Base-by-base conservation (phyloP, 2,113 vertebrate species). In the Psettodes erumei region DNA sequence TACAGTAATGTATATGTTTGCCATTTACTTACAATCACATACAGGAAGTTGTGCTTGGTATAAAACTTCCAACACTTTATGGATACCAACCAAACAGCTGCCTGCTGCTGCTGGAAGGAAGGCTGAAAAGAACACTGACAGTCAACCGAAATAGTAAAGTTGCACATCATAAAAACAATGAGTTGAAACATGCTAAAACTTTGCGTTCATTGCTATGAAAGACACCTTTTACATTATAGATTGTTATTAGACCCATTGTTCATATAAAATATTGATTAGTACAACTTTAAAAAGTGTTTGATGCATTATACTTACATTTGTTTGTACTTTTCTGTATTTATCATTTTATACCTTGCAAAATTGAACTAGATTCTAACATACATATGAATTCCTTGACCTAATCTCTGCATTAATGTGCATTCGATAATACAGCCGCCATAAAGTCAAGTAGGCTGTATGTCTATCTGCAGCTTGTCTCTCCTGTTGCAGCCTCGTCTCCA, bases 391-490 rank as follows among this genome's bases (percentile, higher is more conserved):
- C n/a, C 1, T 2, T 12, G 45, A 62, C 35, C 15, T 19, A 33
- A 28, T 16, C 32, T 5, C 21, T 30, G 19, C 25, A n/a, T 51
- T 28, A 5, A 32, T 2, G n/a, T 37, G 23, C 61, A 48, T 21
- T 45, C 19, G 58, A 2, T 48, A 58, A 42, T 50, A 45, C 30
- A 27, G 2, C 42, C 21, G 32, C 1, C n/a, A n/a, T 5, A 47
- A 16, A 47, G 43, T 18, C 10, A 28, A 37, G 10, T n/a, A 58
- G 4, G 38, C 12, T 30, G 6, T 30, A 12, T 16, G 50, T 45
- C 12, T 50, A 11, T 66, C 45, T 70, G 66, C 32, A 27, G 51
- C 15, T 3, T 32, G 45, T 38, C 33, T 70, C 27, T 66, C 47
- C 18, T 32, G 51, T 45, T 23, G 2, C 4, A 25, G 58, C 43